Evolutionary conservation across 1,140 invertebrate species (phyloP), one percentile per base, ranked within the genome.

Genomic region (Bombus waltoni): DNA sequence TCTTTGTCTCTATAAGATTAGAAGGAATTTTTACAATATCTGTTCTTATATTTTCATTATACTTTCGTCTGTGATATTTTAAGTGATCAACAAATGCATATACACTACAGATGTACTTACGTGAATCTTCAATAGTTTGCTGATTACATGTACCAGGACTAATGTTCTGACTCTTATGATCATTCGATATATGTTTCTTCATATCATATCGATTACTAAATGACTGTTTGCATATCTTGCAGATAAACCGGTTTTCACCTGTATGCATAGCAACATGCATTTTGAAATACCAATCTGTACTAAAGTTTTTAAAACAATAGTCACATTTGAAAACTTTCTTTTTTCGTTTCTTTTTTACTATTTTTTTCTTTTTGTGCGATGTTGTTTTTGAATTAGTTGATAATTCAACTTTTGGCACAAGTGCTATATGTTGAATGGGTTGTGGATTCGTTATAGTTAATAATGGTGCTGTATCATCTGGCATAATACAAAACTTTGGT

Each of bases 251-350:
- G 4, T 93, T 92, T 62, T 93, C 91, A 9, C 92, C 92, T 35
- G 90, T 92, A 77, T 95, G 95, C n/a, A 88, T 92, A 0, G 93
- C 92, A 4, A 95, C 76, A 15, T 95, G 95, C 13, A 93, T 87
- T 75, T 94, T 94, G 42, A 94, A 95, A 62, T 95, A 95, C 93
- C 94, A 95, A 42, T 94, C 93, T 3, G 94, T 95, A 5, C 91
- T 93, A 2, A 95, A 92, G 68, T 87, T 81, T 83, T 95, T 95
- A 0, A 87, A 85, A n/a, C 95, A 95, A 38, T 93, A 93, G 0
- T 89, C 88, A 80, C 94, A 95, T 10, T 88, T 85, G 47, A 94
- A 95, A 11, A 78, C 10, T 90, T 94, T 94, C 22, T 78, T 85
- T 74, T 90, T 91, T 38, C 35, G 71, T 87, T 15, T 87, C 59